Evolutionary conservation across 2,888 invertebrate genomes (phyloP), one percentile per base, ranked within the genome.

Genomic region (Liodrosophila aerea): DNA sequence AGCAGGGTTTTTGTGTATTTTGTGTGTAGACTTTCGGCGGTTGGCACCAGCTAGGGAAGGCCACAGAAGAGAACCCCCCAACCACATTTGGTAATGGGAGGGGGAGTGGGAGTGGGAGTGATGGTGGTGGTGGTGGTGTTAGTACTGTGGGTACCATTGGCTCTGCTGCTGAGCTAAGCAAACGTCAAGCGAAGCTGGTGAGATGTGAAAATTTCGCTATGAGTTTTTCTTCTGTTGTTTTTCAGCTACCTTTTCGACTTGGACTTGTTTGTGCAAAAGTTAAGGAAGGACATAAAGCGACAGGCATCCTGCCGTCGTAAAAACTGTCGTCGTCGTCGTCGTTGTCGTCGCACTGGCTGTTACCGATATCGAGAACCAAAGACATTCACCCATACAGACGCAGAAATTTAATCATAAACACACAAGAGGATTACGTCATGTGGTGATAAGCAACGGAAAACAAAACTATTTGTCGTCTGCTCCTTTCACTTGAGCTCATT

Each of bases 191-290:
- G 46, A 29, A 60, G 39, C 43, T 50, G 67, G 36, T 22, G 50
- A 47, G 50, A 62, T 68, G 73, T 50, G 63, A 46, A 41, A 47
- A 54, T 52, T 53, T 51, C 39, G 43, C 60, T 33, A 22, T 22
- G 66, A 39, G 36, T 43, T 43, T 43, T 43, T 43, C 2, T 15
- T 18, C 43, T 34, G 30, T 12, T 12, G 9, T 41, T 13, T 30
- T 59, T 54, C 40, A 41, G 52, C 71, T 82, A 81, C 80, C 80
- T 85, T 84, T 80, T 73, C 74, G 75, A 86, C 77, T 72, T 81
- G 81, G 65, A 76, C 74, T 84, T 81, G 86, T 81, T 81, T 81
- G 86, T 61, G 82, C 68, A 50, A 65, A 81, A 86, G 85, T 84
- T 86, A 77, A 72, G 82, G 66, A 74, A 80, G 72, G 73, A 83